Conservation (phyloP, 2,113 vertebrate genomes). For the Tonatia bakeri region DNA sequence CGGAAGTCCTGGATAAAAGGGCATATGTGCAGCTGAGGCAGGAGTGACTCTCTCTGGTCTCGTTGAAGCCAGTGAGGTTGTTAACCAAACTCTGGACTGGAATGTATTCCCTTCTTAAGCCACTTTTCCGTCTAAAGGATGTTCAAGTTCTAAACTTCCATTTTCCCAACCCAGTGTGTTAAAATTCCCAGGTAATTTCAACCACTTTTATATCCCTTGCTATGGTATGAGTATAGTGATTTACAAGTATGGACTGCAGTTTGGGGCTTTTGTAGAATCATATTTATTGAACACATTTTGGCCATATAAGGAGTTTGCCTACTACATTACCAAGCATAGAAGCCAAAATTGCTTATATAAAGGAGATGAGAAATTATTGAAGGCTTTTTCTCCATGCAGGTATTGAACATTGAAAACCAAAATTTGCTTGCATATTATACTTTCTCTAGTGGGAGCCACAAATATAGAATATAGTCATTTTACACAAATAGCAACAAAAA, state of each 20-base stretch:
- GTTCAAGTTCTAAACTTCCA: not conserved
- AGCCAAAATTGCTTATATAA: not conserved
- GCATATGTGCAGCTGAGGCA: not conserved
- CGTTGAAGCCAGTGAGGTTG: not conserved
- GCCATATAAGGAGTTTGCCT: not conserved
- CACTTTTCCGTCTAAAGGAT: not conserved
- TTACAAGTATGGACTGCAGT: not conserved
- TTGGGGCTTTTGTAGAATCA: not conserved
- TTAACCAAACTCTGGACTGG: not conserved
- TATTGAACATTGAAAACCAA: not conserved
- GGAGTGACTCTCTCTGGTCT: not conserved
- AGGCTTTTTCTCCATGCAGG: not conserved
- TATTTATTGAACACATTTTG: not conserved
- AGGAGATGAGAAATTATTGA: not conserved
- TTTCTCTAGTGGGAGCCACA: not conserved
- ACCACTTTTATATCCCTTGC: not conserved
- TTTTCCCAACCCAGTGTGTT: not conserved
- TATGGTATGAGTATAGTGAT: not conserved
- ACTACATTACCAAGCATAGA: not conserved
- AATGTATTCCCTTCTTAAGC: not conserved
- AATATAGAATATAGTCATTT: conserved; percentile 16
- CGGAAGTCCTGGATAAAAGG: not conserved
- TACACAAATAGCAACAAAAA: not conserved
- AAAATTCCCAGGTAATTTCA: not conserved
- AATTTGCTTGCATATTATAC: not conserved